Evolutionary conservation across 2,888 invertebrate species (phyloP), one percentile per base, ranked within the genome.

Genomic region (Tenthredo livida): DNA sequence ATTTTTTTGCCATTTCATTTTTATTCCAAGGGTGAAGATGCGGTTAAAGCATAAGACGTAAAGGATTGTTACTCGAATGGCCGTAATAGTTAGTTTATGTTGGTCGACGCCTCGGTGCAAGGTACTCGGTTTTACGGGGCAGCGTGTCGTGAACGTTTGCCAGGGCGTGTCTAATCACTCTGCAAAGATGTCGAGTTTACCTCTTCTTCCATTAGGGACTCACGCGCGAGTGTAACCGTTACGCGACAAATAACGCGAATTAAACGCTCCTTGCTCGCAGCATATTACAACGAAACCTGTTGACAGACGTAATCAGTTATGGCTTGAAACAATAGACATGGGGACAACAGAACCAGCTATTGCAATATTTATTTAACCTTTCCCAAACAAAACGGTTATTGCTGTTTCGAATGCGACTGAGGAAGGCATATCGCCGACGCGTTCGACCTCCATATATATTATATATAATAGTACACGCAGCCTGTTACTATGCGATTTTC

Each of bases 231-330:
- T 80, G 80, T 61, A 80, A 43, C 80, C 37, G 37, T 37, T 80
- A 37, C 80, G 80, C 80, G 80, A 80, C 80, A 58, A 61, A 80
- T 80, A 61, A 40, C 7, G 80, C 40, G 21, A 80, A 80, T 80
- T 80, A 80, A 61, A 80, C 21, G 80, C 80, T 80, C 80, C 58
- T 80, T 58, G 58, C 40, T 61, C 12, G 61, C 61, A 50, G 61
- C 21, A 61, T 37, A 80, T 80, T 37, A 61, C 78, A 58, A 33
- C 78, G 78, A 80, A 80, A 80, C 37, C 12, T 80, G 80, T 80
- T 80, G 80, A 80, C 80, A 58, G 58, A 80, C 40, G 61, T 80
- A 80, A 80, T 80, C 80, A 80, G 80, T 61, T 25, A 58, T n/a
- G 40, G 58, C 58, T 80, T 80, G 80, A 61, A 80, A 80, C 80